Evolutionary conservation across 2,888 invertebrate genomes (phyloP), one percentile per base, ranked within the genome.

Genomic region (Apamea epomidion): DNA sequence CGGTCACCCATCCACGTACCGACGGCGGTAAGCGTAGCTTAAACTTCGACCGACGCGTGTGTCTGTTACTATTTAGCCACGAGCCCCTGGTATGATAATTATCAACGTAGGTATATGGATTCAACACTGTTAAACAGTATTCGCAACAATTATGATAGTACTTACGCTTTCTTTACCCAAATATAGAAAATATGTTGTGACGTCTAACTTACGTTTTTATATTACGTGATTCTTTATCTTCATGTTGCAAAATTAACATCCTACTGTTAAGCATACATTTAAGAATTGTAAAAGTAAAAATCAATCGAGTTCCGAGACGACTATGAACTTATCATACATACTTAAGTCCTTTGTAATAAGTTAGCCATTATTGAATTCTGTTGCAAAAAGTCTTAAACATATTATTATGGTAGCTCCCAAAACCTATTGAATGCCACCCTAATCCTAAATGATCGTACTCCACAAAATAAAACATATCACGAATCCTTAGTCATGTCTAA

Each of bases 401-500:
- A 29, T 21, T 76, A 54, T 72, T 74, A 62, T 29, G 16, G 21
- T n/a, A 42, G 64, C 71, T 64, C 60, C n/a, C 62, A 32, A 78
- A 85, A 65, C 65, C 72, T 76, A 82, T 82, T 82, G 75, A 81
- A 89, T 64, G 69, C 77, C 71, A 74, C 75, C 84, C 84, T 91
- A 91, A 93, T 93, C 91, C 87, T 76, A 93, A 92, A 94, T 93
- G 92, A 93, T 91, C 80, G 83, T 90, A 89, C 90, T 91, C 86
- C 89, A 87, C 88, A 89, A 91, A 91, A 92, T 89, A 90, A 91
- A 92, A 91, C 91, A 90, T 91, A 89, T 90, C 89, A 88, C 77
- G 93, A 94, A 94, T 90, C 94, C 93, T 92, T 93, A 94, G 91
- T 90, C 91, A 91, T 91, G 92, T 81, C 93, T 91, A 92, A 94